Evolutionary conservation across 2,113 vertebrate genomes (phyloP), one percentile per base, ranked within the genome.

Genomic region (Hemibagrus wyckioides): DNA sequence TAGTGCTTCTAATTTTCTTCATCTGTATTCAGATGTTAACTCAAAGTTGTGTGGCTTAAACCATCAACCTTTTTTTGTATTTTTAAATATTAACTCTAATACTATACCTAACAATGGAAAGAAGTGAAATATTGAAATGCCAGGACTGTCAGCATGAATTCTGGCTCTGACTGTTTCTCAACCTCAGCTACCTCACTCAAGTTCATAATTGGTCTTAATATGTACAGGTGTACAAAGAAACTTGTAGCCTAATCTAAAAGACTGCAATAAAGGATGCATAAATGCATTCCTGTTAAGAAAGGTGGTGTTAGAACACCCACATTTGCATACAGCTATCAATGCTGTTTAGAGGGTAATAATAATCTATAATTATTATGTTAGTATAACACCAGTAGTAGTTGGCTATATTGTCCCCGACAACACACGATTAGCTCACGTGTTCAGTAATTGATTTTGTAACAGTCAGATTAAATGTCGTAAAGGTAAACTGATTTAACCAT

Each of bases 341-440:
- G 0, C 7, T 71, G 33, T 71, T 39, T 21, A 71, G 4, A 39
- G 39, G 41, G 25, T 73, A 44, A 11, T 10, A 73, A 30, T 41
- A 9, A 75, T 41, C n/a, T 48, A 28, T 48, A 48, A 75, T 76
- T 10, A 25, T 28, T 50, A 15, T 9, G 23, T 15, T 48, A 50
- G 23, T 15, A n/a, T 76, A 76, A 33, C 36, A 33, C n/a, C 36
- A 90, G 87, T 93, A 93, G 92, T 93, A 94, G 5, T 65, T 87
- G 73, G 44, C 90, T 94, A 95, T 93, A 90, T 94, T 94, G 86
- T 73, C 30, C 69, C 19, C 77, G 61, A 33, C 54, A 39, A 84
- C 69, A 83, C 15, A 69, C 2, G 33, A 36, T 36, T 69, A 28
- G 23, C 11, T 6, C 11, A 33, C 84, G 23, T 84, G 48, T 28